phyloP scores from a whole-genome alignment of 2,797 vertebrate genomes.

The Botia almorhae region DNA sequence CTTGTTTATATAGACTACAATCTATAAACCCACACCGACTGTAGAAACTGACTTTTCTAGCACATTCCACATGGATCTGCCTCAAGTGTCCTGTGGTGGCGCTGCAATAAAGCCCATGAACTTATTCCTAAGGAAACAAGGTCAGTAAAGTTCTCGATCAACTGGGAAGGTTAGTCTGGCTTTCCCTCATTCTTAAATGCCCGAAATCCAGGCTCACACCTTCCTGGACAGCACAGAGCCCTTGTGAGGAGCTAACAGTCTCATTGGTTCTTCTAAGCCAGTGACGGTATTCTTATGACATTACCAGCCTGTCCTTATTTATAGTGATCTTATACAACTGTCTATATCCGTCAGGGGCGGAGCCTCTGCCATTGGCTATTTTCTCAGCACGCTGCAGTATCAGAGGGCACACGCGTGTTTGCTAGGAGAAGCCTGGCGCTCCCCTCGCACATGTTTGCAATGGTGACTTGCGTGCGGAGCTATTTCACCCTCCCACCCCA shows the following conservation, averaged over 20 bases:
- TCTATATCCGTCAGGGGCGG: conserved; percentile 41
- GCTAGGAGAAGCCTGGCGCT: not conserved
- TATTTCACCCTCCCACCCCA: conserved; percentile 35
- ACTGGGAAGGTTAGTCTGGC: not conserved
- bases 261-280: not conserved
- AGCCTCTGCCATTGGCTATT: conserved; percentile 52
- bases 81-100: not conserved
- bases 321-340: conserved; percentile 69
- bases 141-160: not conserved
- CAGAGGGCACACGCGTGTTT: conserved; percentile 58
- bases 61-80: not conserved
- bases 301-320: conserved; percentile 53
- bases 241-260: not conserved
- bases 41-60: not conserved
- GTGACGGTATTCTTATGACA: not conserved
- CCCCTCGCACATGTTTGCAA: conserved; percentile 63
- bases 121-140: not conserved
- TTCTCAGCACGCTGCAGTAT: conserved; percentile 48
- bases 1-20: too few species aligned
- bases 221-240: not conserved
- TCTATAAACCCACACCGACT: too few species aligned
- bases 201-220: not conserved
- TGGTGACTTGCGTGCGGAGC: conserved; percentile 50
- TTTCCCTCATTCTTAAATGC: conserved; percentile 32
- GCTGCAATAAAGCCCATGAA: not conserved